These are phyloP conservation scores for Chloropsis hardwickii DNA, from an alignment of 2,113 vertebrate genomes.

Conservation along the genomic window DNA sequence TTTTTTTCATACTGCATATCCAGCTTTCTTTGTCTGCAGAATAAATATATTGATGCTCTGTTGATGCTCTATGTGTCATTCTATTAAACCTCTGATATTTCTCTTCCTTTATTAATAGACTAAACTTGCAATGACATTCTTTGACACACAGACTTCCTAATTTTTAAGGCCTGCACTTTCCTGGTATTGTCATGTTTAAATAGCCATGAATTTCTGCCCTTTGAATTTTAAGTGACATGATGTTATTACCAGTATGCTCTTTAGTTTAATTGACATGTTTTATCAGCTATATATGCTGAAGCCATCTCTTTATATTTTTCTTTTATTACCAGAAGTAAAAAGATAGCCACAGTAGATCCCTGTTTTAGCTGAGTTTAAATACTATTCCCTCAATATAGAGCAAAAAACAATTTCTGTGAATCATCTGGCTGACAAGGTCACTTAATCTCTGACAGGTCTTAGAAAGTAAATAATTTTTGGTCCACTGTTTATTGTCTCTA, in stretches of 20 bases:
- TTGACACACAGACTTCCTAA: not conserved
- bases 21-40: not conserved
- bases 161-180: not conserved
- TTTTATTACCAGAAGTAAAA: slow-evolving; percentile 2
- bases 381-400: not conserved
- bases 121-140: not conserved
- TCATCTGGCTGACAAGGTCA: not conserved
- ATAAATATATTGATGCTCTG: not conserved
- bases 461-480: not conserved
- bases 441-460: not conserved
- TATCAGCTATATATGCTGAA: not conserved
- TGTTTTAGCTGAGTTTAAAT: not conserved
- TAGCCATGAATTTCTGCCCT: not conserved
- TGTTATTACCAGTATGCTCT: not conserved
- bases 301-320: slow-evolving; percentile 26
- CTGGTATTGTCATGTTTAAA: not conserved
- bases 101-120: not conserved
- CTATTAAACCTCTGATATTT: not conserved
- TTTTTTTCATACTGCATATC: not conserved
- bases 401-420: not conserved
- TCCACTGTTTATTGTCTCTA: not conserved
- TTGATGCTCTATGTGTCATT: not conserved
- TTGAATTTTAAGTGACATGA: not conserved
- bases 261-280: slow-evolving; percentile 20
- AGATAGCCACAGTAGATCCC: not conserved